Percentiles rank a stretch among this genome's conserved stretches.
phyloP scores from a whole-genome alignment of 2,888 invertebrate species.

The Pachymerium ferrugineum region DNA sequence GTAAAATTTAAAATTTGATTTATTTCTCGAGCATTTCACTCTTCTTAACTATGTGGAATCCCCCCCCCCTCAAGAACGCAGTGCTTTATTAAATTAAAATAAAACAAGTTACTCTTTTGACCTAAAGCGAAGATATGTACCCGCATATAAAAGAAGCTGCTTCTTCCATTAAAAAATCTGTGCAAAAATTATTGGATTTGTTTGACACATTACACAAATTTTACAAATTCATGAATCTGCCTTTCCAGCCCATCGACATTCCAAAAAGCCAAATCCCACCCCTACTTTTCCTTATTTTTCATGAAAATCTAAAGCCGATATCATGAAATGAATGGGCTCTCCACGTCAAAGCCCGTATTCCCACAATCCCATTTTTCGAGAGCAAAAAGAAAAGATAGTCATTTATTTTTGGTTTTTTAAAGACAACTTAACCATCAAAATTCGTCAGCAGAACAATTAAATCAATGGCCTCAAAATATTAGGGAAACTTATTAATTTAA shows the following conservation, averaged over 20 bases:
- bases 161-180: conserved; percentile 1
- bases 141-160: background rate
- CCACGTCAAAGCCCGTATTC: background rate
- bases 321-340: background rate
- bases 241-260: conserved; percentile 9
- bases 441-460: background rate
- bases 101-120: conserved; percentile 4
- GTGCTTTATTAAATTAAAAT: conserved; percentile 23
- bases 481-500: background rate
- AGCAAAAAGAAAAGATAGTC: background rate
- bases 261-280: background rate
- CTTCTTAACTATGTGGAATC: background rate
- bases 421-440: too few species aligned
- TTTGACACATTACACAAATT: conserved; percentile 13
- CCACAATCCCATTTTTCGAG: background rate
- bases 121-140: too few species aligned
- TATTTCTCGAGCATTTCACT: conserved; percentile 13
- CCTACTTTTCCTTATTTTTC: conserved; percentile 1
- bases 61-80: background rate
- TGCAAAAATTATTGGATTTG: background rate
- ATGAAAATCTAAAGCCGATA: background rate
- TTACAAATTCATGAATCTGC: conserved; percentile 11
- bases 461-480: background rate
- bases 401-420: too few species aligned
- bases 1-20: conserved; percentile 22